A percentile compares a stretch with the other conserved stretches of the same genome.
Conservation (phyloP, 2,797 vertebrate species). For the Arctocebus calabarensis region DNA sequence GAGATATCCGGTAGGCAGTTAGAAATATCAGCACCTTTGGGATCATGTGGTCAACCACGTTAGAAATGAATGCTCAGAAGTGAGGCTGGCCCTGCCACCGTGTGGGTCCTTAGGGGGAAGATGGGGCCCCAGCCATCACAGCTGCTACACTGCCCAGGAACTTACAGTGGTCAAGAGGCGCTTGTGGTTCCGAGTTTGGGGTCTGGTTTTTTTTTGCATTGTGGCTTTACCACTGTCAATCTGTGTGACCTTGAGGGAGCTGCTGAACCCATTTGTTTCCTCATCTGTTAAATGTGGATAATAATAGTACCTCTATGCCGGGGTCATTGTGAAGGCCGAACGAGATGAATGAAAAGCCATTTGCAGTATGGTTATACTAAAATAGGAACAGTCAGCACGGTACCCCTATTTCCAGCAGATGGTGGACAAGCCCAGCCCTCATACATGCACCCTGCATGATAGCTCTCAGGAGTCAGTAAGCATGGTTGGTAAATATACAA, state of each 20-base stretch:
- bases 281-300: not conserved
- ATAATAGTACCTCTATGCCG: not conserved
- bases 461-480: not conserved
- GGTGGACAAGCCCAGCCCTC: not conserved
- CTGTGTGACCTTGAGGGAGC: not conserved
- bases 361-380: fast-evolving
- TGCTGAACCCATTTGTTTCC: not conserved
- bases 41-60: not conserved
- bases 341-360: not conserved
- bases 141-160: fast-evolving
- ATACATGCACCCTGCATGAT: fast-evolving
- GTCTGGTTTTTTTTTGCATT: not conserved
- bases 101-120: not conserved
- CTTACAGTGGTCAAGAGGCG: not conserved
- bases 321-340: not conserved
- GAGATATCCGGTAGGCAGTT: not conserved
- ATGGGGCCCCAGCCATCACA: fast-evolving
- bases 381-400: too few relatives aligned
- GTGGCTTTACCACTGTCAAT: not conserved
- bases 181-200: not conserved
- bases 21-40: not conserved
- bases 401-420: not conserved
- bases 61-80: not conserved
- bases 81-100: not conserved
- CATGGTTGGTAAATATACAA: not conserved